Percentiles rank a stretch among this genome's conserved stretches.
These are phyloP conservation scores for Labeo rohita DNA, from an alignment of 2,113 vertebrate species.

Conservation along the genomic window DNA sequence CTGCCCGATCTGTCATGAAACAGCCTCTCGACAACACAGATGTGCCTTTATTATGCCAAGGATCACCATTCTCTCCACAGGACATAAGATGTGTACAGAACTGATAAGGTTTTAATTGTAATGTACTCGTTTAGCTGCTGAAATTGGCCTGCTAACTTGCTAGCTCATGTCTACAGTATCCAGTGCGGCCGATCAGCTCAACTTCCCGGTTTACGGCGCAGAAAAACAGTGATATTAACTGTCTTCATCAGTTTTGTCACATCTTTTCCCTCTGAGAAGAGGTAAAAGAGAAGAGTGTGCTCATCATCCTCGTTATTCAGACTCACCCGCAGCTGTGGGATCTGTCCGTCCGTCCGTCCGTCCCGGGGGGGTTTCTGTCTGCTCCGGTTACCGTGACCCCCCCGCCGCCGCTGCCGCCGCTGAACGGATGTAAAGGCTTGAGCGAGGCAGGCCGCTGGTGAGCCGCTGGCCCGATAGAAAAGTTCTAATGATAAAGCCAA, in stretches of 20 bases:
- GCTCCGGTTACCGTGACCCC: neutral
- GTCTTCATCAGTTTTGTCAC: neutral
- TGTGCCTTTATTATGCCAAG: neutral
- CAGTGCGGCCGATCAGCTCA: neutral
- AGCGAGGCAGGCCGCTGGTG: neutral
- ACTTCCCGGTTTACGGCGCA: constrained; percentile 31
- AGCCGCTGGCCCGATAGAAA: neutral
- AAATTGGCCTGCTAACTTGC: constrained; percentile 40
- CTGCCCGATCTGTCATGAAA: neutral
- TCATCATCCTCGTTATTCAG: neutral
- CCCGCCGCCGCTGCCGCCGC: neutral
- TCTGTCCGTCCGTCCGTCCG: neutral
- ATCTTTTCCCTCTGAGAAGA: no score
- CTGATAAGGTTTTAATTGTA: neutral
- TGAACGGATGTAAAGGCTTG: neutral
- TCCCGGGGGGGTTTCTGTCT: constrained; percentile 21
- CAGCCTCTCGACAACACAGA: neutral
- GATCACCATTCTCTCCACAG: neutral
- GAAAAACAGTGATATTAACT: neutral
- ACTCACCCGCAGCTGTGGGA: constrained; percentile 24
- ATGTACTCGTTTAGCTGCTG: neutral
- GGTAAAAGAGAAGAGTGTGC: neutral
- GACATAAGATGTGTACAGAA: neutral
- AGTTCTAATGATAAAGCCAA: neutral
- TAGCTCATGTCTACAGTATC: neutral